Evolutionary conservation across 2,797 vertebrate species (phyloP).

Genomic region (Lagodon rhomboides): DNA sequence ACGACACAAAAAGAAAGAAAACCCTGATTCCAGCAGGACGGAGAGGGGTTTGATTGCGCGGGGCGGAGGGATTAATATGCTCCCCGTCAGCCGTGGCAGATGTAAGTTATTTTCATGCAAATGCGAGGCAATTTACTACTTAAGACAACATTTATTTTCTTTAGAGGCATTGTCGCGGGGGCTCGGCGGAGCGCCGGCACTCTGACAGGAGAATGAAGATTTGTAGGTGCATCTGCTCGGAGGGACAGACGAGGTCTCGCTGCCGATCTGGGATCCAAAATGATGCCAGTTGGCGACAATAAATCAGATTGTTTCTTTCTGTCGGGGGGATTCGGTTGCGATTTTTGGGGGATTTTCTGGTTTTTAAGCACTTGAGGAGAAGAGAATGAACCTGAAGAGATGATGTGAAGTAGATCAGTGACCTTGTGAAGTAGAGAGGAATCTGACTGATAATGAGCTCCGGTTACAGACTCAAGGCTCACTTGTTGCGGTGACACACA

Average conservation of each 20-base stretch:
- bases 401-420: too few relatives aligned
- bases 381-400: background rate
- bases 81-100: slow-evolving; percentile 79
- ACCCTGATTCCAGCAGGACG: slow-evolving; percentile 65
- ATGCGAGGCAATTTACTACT: slow-evolving; percentile 81
- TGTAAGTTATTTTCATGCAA: slow-evolving; percentile 87
- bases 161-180: slow-evolving; percentile 77
- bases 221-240: slow-evolving; percentile 81
- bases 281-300: slow-evolving; percentile 56
- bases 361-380: too few relatives aligned
- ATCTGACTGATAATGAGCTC: background rate
- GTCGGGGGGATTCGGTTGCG: slow-evolving; percentile 16
- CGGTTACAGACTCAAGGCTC: slow-evolving; percentile 8
- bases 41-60: slow-evolving; percentile 74
- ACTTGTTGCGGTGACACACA: slow-evolving; percentile 68
- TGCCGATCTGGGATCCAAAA: slow-evolving; percentile 52
- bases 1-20: slow-evolving; percentile 33
- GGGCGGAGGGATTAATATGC: slow-evolving; percentile 78
- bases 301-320: slow-evolving; percentile 19
- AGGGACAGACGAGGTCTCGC: slow-evolving; percentile 71
- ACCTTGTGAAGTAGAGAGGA: too few relatives aligned
- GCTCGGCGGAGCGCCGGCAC: slow-evolving; percentile 53
- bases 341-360: background rate
- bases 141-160: slow-evolving; percentile 83
- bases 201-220: slow-evolving; percentile 74